Percentiles rank a stretch among this genome's conserved stretches.
These are phyloP conservation scores for Bryconaethiops microstoma DNA, from an alignment of 2,797 vertebrate species.

Conservation along the genomic window DNA sequence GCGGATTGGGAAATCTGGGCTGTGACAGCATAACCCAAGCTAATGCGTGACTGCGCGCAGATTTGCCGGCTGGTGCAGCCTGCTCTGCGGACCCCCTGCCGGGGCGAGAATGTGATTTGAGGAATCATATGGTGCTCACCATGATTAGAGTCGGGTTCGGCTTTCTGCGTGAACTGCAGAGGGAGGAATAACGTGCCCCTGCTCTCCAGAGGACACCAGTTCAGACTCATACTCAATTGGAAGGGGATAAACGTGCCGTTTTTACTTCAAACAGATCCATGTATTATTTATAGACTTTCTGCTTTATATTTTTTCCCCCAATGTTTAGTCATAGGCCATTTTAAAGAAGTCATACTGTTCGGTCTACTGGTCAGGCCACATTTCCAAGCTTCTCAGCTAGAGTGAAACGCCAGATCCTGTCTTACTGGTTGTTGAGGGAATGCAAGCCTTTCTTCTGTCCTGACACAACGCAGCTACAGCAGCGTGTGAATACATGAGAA, in stretches of 20 bases:
- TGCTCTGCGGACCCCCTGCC: background rate
- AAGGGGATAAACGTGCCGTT: background rate
- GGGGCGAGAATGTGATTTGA: background rate
- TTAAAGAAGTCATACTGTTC: background rate
- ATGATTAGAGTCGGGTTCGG: conserved; percentile 1
- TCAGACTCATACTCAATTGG: background rate
- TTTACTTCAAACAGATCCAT: background rate
- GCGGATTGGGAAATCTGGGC: background rate
- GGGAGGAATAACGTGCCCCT: background rate
- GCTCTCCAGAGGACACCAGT: background rate
- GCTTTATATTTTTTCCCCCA: background rate
- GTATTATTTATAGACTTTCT: background rate
- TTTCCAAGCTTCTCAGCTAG: background rate
- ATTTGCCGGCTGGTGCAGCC: background rate
- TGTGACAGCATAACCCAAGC: background rate
- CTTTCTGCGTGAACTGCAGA: background rate
- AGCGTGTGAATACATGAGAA: no score
- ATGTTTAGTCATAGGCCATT: background rate
- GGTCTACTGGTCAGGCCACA: background rate
- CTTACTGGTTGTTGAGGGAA: no score
- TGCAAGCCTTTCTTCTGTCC: no score
- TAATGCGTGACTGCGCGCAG: background rate
- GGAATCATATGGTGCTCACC: conserved; percentile 3
- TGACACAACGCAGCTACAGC: no score
- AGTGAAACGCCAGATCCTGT: no score